These are phyloP conservation scores for Hemichromis elongatus DNA, from an alignment of 2,113 vertebrate species.

Conservation along the genomic window DNA sequence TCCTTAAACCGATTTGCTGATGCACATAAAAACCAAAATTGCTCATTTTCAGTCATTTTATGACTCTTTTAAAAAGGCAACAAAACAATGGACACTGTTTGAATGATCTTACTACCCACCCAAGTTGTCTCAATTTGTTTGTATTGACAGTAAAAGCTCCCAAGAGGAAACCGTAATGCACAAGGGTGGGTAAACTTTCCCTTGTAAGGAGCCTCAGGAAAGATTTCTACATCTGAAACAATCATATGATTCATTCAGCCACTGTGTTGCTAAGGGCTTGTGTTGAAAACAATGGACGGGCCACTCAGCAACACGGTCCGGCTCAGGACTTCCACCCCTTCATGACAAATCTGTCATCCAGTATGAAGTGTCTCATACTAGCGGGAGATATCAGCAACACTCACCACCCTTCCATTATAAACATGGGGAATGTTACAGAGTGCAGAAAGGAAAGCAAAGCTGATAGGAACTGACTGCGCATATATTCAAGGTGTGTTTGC, in stretches of 20 bases:
- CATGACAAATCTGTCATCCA: constrained; percentile 55
- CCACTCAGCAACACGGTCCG: constrained; percentile 25
- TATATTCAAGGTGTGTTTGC: not conserved
- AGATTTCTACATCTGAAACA: constrained; percentile 31
- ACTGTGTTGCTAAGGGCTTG: constrained; percentile 61
- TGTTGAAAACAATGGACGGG: constrained; percentile 57
- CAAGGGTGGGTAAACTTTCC: constrained; percentile 7
- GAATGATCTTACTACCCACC: constrained; percentile 20
- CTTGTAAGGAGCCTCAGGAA: constrained; percentile 37
- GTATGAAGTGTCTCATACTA: constrained; percentile 8
- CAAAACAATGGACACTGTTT: constrained; percentile 30
- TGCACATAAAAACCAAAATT: constrained; percentile 53
- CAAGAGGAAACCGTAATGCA: constrained; percentile 20
- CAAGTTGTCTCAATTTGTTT: constrained; percentile 25
- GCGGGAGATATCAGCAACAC: constrained; percentile 34
- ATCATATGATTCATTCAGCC: constrained; percentile 57
- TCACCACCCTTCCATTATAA: constrained; percentile 39
- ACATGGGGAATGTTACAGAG: constrained; percentile 37
- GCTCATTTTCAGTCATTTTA: constrained; percentile 44
- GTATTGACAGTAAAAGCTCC: constrained; percentile 33
- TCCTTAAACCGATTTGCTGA: constrained; percentile 45
- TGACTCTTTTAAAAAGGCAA: constrained; percentile 42
- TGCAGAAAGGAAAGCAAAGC: not conserved
- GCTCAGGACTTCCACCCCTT: constrained; percentile 47
- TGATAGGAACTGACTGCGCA: not conserved